phyloP scores from a whole-genome alignment of 1,140 invertebrate genomes.

The Drosophila miranda region DNA sequence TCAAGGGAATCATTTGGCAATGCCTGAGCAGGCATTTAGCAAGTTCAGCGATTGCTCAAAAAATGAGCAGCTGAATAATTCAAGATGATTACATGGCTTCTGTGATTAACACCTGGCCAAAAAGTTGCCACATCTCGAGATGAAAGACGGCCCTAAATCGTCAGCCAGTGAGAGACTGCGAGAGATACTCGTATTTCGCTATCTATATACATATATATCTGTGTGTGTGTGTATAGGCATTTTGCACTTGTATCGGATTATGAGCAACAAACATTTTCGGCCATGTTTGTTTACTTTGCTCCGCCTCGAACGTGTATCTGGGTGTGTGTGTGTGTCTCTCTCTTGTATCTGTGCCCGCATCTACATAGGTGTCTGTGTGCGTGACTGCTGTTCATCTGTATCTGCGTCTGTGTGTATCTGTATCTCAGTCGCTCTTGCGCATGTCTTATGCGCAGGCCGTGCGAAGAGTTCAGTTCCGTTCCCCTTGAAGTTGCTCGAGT shows the following conservation, averaged over 20 bases:
- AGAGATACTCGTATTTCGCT: slow-evolving; percentile 26
- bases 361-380: slow-evolving; percentile 20
- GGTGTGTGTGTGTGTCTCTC: slow-evolving; percentile 54
- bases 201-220: not conserved
- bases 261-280: slow-evolving; percentile 82
- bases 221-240: slow-evolving; percentile 44
- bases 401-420: slow-evolving; percentile 45
- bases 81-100: slow-evolving; percentile 56
- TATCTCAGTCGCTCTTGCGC: slow-evolving; percentile 75
- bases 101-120: slow-evolving; percentile 67
- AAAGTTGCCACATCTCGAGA: slow-evolving; percentile 42
- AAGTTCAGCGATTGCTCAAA: slow-evolving; percentile 22
- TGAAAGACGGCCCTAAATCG: slow-evolving; percentile 21
- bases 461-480: slow-evolving; percentile 25
- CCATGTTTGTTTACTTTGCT: slow-evolving; percentile 82
- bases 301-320: slow-evolving; percentile 69
- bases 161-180: slow-evolving; percentile 54
- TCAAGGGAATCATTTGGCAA: slow-evolving; percentile 27
- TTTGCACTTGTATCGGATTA: slow-evolving; percentile 79
- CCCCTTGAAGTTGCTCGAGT: not conserved
- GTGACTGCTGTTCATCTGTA: slow-evolving; percentile 6
- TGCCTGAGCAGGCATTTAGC: slow-evolving; percentile 38
- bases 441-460: slow-evolving; percentile 68
- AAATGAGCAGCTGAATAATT: slow-evolving; percentile 48
- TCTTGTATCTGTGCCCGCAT: slow-evolving; percentile 51